Base-by-base conservation (phyloP, 1,140 invertebrate genomes). In the Lanistes nyassanus region DNA sequence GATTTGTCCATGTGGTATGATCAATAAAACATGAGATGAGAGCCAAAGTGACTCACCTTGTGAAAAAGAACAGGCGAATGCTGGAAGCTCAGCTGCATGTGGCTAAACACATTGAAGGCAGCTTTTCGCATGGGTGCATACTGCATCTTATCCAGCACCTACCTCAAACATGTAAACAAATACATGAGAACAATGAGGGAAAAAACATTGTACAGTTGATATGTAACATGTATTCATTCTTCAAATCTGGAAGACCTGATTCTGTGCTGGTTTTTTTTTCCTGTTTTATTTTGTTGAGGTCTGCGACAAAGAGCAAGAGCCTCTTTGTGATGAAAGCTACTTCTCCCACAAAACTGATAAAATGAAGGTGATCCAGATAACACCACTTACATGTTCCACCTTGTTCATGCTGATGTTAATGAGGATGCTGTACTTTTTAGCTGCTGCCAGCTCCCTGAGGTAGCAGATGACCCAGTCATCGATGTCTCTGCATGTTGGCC, bases 1-100 rank as follows among this genome's bases (percentile, higher is more conserved):
- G n/a, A n/a, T n/a, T n/a, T n/a, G n/a, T n/a, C n/a, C n/a, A n/a
- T n/a, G n/a, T n/a, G n/a, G n/a, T n/a, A n/a, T n/a, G n/a, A n/a
- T n/a, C n/a, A n/a, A n/a, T n/a, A n/a, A n/a, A n/a, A n/a, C n/a
- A n/a, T n/a, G n/a, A n/a, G 39, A 55, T 36, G 53, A 53, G 69
- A 51, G 23, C 55, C 11, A 2, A 13, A 55, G 31, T 6, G 47
- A 69, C 73, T 70, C 80, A 88, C 86, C 84, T 88, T 88, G 66
- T 89, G 87, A 64, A 89, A 88, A 0, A 86, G 84, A 16, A 82
- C 80, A 13, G 88, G 86, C 56, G 83, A 86, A 75, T 87, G 84
- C 75, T 88, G 88, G 73, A 82, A 87, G 36, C 83, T 86, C 1
- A 88, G 80, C 56, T 88, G 73, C 82, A 89, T 83, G 58, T 87